Conservation (phyloP, 2,113 vertebrate genomes). For the Dryoscopus gambensis region DNA sequence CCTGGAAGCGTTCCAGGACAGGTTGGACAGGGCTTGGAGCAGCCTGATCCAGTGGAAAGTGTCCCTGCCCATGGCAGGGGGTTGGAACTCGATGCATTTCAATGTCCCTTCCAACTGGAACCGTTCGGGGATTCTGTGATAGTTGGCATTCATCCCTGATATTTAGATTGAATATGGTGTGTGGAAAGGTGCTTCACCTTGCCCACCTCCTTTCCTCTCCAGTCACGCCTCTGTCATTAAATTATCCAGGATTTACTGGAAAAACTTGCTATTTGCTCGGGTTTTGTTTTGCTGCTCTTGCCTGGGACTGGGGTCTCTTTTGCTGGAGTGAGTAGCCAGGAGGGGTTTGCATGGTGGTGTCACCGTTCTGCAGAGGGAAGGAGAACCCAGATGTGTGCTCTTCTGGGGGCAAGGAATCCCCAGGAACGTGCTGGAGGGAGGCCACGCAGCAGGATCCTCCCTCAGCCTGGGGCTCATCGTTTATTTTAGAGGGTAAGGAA, state of each 20-base stretch:
- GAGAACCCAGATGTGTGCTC: neutral
- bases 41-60: neutral
- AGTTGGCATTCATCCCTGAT: neutral
- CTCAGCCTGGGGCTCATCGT: rapidly evolving
- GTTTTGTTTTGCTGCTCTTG: neutral
- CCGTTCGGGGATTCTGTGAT: neutral
- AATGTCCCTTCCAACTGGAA: rapidly evolving
- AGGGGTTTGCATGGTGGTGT: neutral
- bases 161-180: neutral
- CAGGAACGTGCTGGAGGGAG: neutral
- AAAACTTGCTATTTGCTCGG: neutral
- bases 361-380: neutral
- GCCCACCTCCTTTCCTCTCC: neutral
- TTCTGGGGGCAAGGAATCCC: neutral
- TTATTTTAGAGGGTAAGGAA: neutral
- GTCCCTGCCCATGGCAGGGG: neutral
- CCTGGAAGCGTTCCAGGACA: neutral
- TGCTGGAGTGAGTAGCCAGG: neutral
- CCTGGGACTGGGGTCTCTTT: neutral
- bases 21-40: neutral
- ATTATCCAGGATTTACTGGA: neutral
- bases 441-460: neutral
- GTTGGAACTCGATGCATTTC: neutral
- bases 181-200: neutral
- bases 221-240: neutral